Conservation (phyloP, 2,888 invertebrate species). For the Cantharis lateralis region DNA sequence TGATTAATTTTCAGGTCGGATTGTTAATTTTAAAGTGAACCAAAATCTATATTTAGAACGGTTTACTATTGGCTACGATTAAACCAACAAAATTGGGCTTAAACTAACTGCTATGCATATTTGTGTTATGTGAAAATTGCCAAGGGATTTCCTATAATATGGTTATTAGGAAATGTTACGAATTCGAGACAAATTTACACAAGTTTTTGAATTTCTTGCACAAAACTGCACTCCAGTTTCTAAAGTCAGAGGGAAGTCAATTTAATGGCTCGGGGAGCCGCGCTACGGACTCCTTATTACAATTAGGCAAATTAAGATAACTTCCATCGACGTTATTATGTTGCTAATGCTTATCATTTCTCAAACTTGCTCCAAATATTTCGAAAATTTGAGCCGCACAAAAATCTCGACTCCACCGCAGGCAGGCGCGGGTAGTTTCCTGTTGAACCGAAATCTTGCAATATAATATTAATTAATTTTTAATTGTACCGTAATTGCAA, state of each 20-base stretch:
- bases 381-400: neutral
- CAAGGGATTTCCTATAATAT: neutral
- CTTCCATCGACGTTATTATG: neutral
- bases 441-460: neutral
- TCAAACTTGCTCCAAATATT: neutral
- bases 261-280: neutral
- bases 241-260: neutral
- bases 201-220: neutral
- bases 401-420: neutral
- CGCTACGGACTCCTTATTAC: neutral
- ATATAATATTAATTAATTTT: neutral
- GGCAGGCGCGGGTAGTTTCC: neutral
- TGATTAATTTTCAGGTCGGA: neutral
- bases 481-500: neutral
- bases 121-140: neutral
- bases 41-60: neutral
- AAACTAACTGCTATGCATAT: neutral
- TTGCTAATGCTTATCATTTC: neutral
- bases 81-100: neutral
- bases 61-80: neutral
- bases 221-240: neutral
- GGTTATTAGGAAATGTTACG: neutral
- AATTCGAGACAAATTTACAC: neutral
- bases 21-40: neutral
- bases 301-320: slow-evolving; percentile 1